These are phyloP conservation scores for Gadus macrocephalus DNA, from an alignment of 2,113 vertebrate species.

Conservation along the genomic window DNA sequence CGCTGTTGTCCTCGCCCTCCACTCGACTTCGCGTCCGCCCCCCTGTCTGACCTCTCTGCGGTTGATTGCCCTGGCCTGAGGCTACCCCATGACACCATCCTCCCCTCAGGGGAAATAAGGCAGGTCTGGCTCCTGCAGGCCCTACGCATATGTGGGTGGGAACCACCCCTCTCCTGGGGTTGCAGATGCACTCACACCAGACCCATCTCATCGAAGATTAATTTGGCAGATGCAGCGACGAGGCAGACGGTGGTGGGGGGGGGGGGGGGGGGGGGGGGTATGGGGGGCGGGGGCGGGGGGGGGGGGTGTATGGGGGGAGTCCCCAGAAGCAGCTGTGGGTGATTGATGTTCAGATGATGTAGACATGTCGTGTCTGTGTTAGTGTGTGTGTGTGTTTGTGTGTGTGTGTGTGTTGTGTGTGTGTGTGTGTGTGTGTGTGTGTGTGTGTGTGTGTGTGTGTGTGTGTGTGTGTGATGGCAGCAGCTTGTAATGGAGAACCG, in stretches of 20 bases:
- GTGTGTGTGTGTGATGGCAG: slow-evolving; percentile 9
- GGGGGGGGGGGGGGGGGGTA: background rate
- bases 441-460: slow-evolving; percentile 6
- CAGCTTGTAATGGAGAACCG: slow-evolving; percentile 29
- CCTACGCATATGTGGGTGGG: slow-evolving; percentile 51
- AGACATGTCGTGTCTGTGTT: slow-evolving; percentile 30
- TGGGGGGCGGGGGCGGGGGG: background rate
- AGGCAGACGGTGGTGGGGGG: background rate
- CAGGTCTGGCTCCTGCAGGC: slow-evolving; percentile 41
- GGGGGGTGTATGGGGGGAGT: slow-evolving; percentile 41
- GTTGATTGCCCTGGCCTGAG: slow-evolving; percentile 43
- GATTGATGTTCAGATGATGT: slow-evolving; percentile 48
- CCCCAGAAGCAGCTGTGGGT: slow-evolving; percentile 37
- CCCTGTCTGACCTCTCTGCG: slow-evolving; percentile 23
- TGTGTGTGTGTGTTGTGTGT: background rate
- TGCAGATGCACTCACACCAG: slow-evolving; percentile 58
- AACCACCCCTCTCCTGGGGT: slow-evolving; percentile 45
- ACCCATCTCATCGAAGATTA: slow-evolving; percentile 58
- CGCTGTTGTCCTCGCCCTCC: no score
- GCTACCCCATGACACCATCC: slow-evolving; percentile 24
- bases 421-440: no score
- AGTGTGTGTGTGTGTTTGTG: slow-evolving; percentile 12
- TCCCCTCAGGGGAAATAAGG: slow-evolving; percentile 60
- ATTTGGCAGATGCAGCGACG: slow-evolving; percentile 51
- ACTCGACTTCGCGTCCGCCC: no score